A percentile compares a stretch with the other conserved stretches of the same genome.
Conservation (phyloP, 2,113 vertebrate species). For the Cyanistes caeruleus region DNA sequence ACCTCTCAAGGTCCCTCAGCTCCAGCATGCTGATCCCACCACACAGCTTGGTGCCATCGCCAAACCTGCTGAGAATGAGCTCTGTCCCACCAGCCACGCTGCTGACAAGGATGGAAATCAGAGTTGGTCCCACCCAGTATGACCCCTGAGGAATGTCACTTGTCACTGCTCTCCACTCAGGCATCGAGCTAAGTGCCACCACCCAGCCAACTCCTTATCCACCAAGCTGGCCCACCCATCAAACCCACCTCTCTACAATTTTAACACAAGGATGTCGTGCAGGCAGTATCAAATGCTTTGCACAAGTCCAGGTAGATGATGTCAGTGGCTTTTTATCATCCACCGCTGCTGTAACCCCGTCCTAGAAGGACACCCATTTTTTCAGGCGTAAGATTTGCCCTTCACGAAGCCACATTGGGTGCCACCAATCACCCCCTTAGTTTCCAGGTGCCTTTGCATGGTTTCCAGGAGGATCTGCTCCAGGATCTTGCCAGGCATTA, state of each 20-base stretch:
- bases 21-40: fast-evolving
- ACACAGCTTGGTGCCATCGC: neutral
- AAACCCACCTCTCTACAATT: neutral
- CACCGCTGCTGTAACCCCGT: too few relatives aligned
- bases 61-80: neutral
- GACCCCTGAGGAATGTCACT: neutral
- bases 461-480: neutral
- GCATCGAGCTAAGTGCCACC: neutral
- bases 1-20: neutral
- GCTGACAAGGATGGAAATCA: fast-evolving
- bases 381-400: neutral
- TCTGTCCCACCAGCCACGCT: fast-evolving
- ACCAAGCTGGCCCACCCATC: too few relatives aligned
- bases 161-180: neutral
- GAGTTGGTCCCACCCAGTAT: neutral
- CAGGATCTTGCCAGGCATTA: neutral
- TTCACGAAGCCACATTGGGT: neutral
- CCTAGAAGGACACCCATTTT: neutral
- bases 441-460: neutral
- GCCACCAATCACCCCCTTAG: neutral
- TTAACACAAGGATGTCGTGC: neutral
- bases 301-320: neutral
- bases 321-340: neutral
- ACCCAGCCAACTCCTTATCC: neutral
- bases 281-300: neutral